Base-by-base conservation (phyloP, 2,888 invertebrate genomes). In the Orchestes rusci region DNA sequence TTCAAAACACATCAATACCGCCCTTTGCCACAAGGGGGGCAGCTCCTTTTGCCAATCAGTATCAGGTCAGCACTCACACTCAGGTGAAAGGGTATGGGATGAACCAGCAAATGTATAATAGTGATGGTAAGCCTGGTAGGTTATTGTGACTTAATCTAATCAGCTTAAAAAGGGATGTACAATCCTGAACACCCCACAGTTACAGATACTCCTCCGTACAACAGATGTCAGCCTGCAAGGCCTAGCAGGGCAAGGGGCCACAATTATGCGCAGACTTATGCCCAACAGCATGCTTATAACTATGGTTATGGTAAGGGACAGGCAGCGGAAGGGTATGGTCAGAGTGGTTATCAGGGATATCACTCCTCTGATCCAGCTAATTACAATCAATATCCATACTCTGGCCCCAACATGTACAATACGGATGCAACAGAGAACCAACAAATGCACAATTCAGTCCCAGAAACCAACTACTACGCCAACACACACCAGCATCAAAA, bases 1-100 rank as follows among this genome's bases (percentile, higher is more conserved):
- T 68, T 54, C 77, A 77, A 63, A 73, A 75, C 43, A 74, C 77
- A 53, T 69, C 73, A 19, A 73, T 76, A 62, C 75, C 77, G 3
- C 73, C 77, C 1, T 77, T 77, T 56, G 74, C 73, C 8, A 73
- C 72, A 48, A 68, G 76, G 60, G 76, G 73, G 45, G 59, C 60
- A 19, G 62, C 64, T 44, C 64, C 65, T 45, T 60, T 62, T 20
- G 65, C 65, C 48, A 33, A 45, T 4, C 69, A 70, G 47, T 70
- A 70, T 52, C 66, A 64, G 30, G 61, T 65, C 51, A 61, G 59
- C 35, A 61, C 57, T 39, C 64, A 59, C 34, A 60, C 57, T 39
- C 66, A 65, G 43, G 45, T 57, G 4, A 48, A 47, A 15, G 31
- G 40, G 10, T 66, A 67, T 53, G 63, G 64, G 45, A 61, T 50